Percentiles rank a stretch among this genome's conserved stretches.
These are phyloP conservation scores for Junonia oenone DNA, from an alignment of 2,888 invertebrate genomes.

Conservation along the genomic window DNA sequence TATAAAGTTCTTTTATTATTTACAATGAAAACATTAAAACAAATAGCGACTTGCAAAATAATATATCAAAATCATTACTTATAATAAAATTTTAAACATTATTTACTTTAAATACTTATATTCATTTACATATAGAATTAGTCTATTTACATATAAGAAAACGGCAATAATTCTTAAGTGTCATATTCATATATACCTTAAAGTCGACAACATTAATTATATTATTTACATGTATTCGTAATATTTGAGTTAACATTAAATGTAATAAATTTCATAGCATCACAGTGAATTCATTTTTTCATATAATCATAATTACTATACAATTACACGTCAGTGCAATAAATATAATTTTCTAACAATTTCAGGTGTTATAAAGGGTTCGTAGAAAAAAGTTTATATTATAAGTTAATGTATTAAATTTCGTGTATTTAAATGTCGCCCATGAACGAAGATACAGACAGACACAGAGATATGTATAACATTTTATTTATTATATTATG, in stretches of 20 bases:
- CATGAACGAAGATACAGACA: constrained; percentile 3
- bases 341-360: constrained; percentile 25
- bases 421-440: constrained; percentile 4
- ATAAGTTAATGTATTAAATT: constrained; percentile 2
- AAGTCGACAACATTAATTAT: constrained; percentile 32
- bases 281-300: constrained; percentile 68
- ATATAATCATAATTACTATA: constrained; percentile 29
- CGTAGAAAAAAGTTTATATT: constrained; percentile 5
- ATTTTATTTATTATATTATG: not conserved
- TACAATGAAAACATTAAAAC: constrained; percentile 22
- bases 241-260: constrained; percentile 41
- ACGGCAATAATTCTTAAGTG: constrained; percentile 38
- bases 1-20: constrained; percentile 33
- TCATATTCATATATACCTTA: constrained; percentile 34
- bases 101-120: constrained; percentile 18
- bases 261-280: constrained; percentile 63
- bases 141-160: constrained; percentile 36
- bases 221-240: constrained; percentile 32
- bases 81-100: constrained; percentile 22
- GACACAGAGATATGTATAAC: constrained; percentile 8
- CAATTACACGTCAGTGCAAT: constrained; percentile 26
- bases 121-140: constrained; percentile 26
- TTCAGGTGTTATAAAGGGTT: constrained; percentile 13
- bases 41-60: constrained; percentile 21
- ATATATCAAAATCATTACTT: constrained; percentile 21